Percentiles rank a stretch among this genome's conserved stretches.
Evolutionary conservation across 2,113 vertebrate species (phyloP).

Genomic region (Hyperopisus bebe): DNA sequence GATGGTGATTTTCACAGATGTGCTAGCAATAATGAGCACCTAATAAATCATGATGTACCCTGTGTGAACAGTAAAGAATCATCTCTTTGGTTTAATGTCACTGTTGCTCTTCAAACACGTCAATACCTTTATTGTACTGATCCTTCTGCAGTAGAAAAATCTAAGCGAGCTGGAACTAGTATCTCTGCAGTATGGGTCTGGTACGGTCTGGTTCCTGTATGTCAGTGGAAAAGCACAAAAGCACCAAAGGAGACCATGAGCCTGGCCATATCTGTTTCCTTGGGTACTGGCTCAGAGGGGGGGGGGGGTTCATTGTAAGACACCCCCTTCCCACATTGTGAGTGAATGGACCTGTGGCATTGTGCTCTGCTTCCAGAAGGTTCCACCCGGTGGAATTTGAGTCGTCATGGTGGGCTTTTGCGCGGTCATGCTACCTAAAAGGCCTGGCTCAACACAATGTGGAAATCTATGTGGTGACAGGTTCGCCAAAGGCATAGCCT

Average conservation of each 20-base stretch:
- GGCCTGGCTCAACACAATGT: constrained; percentile 4
- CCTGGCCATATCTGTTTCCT: not conserved
- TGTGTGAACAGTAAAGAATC: not conserved
- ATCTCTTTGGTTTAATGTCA: not conserved
- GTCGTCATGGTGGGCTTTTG: not conserved
- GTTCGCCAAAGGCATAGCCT: not conserved
- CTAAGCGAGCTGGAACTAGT: not conserved
- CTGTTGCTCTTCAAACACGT: not conserved
- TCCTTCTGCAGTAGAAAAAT: not conserved
- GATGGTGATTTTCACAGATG: not conserved
- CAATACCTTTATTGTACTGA: not conserved
- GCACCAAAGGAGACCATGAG: not conserved
- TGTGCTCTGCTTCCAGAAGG: not conserved
- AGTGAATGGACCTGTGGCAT: constrained; percentile 17
- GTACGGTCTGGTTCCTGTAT: not conserved
- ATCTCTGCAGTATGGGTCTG: not conserved
- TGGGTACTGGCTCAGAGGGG: not conserved
- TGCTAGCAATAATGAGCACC: not conserved
- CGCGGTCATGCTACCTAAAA: not conserved
- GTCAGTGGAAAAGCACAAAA: not conserved
- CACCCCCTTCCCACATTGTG: not conserved
- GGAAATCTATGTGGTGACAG: not conserved
- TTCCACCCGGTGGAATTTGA: not conserved
- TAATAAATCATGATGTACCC: not conserved
- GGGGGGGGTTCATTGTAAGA: not conserved